phyloP scores from a whole-genome alignment of 2,888 invertebrate genomes.

The Gortyna flavago region DNA sequence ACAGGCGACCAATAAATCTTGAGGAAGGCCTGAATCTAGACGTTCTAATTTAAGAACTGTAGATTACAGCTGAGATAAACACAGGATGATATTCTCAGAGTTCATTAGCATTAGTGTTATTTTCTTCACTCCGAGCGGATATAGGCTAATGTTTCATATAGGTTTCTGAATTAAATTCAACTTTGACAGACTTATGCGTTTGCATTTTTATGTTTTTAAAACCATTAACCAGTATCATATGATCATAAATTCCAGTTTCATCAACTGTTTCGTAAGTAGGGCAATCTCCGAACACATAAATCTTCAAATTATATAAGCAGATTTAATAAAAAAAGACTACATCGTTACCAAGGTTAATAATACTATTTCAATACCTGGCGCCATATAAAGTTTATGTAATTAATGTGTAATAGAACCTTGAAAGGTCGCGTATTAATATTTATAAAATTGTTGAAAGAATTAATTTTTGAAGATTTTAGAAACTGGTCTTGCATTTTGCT shows the following conservation, averaged over 20 bases:
- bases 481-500: conserved; percentile 13
- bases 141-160: conserved; percentile 26
- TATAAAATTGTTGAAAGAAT: conserved; percentile 24
- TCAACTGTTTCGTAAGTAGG: conserved; percentile 28
- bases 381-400: conserved; percentile 37
- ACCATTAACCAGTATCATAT: conserved; percentile 18
- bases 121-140: conserved; percentile 18
- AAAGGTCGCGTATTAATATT: conserved; percentile 42
- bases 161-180: conserved; percentile 20
- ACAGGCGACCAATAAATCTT: conserved; percentile 10
- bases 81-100: conserved; percentile 51
- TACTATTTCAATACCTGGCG: conserved; percentile 52
- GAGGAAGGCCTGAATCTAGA: conserved; percentile 34
- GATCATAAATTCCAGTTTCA: not conserved
- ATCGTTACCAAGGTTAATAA: conserved; percentile 52
- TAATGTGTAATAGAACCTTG: conserved; percentile 44
- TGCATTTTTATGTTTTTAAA: conserved; percentile 28
- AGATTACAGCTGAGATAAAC: conserved; percentile 38
- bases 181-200: conserved; percentile 15
- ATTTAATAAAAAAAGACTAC: conserved; percentile 30
- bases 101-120: conserved; percentile 55
- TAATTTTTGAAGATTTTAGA: conserved; percentile 14
- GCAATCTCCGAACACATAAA: conserved; percentile 18
- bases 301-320: conserved; percentile 32
- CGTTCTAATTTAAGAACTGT: conserved; percentile 48